These are phyloP conservation scores for Lycocorax pyrrhopterus DNA, from an alignment of 2,113 vertebrate species.

Conservation along the genomic window DNA sequence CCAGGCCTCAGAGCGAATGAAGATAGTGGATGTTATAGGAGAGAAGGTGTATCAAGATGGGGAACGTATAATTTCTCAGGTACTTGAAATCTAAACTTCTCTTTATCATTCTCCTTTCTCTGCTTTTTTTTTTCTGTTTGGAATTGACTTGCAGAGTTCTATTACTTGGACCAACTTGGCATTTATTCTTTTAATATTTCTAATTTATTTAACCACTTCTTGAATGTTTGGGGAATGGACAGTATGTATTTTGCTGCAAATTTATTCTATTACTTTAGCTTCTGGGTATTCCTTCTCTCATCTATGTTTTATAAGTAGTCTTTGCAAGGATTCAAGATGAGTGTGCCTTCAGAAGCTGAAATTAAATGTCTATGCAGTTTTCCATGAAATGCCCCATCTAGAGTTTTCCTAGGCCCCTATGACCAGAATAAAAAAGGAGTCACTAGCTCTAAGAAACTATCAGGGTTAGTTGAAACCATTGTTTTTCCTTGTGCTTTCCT, in stretches of 20 bases:
- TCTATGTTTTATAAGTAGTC: neutral
- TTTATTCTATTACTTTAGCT: neutral
- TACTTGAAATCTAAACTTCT: conserved; percentile 35
- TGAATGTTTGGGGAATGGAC: neutral
- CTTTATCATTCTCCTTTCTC: neutral
- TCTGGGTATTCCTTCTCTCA: neutral
- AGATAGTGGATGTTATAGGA: conserved; percentile 96
- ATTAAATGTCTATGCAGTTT: neutral
- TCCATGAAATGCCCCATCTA: neutral
- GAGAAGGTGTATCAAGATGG: conserved; percentile 86
- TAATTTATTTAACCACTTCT: neutral
- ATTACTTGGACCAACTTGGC: neutral
- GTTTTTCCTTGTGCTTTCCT: neutral
- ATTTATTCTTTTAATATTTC: neutral
- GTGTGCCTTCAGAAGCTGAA: neutral
- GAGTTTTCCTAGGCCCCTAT: neutral
- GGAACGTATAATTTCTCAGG: conserved; percentile 94
- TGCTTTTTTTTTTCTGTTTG: neutral
- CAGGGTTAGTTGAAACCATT: neutral
- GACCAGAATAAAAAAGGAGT: neutral
- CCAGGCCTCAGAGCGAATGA: conserved; percentile 91
- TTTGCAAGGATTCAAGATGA: neutral
- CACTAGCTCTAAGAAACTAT: neutral
- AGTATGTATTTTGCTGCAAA: neutral
- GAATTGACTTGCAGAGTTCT: neutral